Base-by-base conservation (phyloP, 1,140 invertebrate species). In the Pachypeltis micranthus region DNA sequence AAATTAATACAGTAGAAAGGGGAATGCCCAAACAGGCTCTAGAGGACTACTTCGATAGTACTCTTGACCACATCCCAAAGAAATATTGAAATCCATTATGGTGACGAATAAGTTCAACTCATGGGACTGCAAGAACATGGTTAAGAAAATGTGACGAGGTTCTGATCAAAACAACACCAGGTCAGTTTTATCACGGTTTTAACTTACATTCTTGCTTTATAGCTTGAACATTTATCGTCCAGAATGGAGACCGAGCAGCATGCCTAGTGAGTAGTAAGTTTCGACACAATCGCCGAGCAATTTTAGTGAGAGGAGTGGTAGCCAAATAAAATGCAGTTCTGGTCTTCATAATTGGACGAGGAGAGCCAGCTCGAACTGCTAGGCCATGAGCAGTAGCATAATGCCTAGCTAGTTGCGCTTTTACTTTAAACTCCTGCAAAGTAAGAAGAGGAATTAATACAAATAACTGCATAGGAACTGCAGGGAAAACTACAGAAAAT, bases 291-390 rank as follows among this genome's bases (percentile, higher is more conserved):
- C 88, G 79, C 44, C 94, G 82, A 24, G 93, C 91, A 21, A 95
- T 83, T 66, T 90, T 81, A 44, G 93, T 94, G 68, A 93, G 78
- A 31, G 89, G 84, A 66, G 92, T 93, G 2, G 89, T 93, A 70
- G 88, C 85, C 67, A 97, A 79, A 78, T 94, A 96, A 77, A 96
- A 96, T 26, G 93, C 93, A 65, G 93, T 93, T 69, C 93, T 81
- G 44, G 94, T 96, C 77, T 96, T 96, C 91, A 96, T 94, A 0
- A 96, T 90, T 24, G 93, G 93, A 34, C 92, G 79, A 1, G 91
- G 90, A 26, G 88, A 89, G 25, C 88, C 90, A 55, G 80, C 73
- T 2, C 76, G 73, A 25, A 86, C 76, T 58, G 83, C 79, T 24
- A 85, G 74, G 1, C 92, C 92, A 77, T 96, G 93, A 31, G 89